Base-by-base conservation (phyloP, 2,888 invertebrate species). In the Panopea generosa region DNA sequence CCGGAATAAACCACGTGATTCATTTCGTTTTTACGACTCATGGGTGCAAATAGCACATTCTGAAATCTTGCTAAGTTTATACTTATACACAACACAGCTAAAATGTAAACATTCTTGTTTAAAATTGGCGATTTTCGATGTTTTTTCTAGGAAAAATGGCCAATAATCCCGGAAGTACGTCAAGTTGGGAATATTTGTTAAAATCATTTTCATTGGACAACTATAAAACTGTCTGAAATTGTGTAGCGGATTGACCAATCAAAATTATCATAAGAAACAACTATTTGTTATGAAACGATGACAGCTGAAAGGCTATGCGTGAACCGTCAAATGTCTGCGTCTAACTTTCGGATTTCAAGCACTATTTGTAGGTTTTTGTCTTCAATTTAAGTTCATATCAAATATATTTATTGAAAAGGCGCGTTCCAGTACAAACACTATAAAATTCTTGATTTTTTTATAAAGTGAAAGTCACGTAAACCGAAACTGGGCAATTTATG, bases 1-100 rank as follows among this genome's bases (percentile, higher is more conserved):
- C 98, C 98, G 93, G 88, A 86, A 79, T 88, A 87, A 45, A 89
- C 87, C 29, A 89, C 87, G 75, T 86, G 84, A 60, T 86, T 86
- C 84, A 88, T 87, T 52, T 79, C 77, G 56, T 65, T 71, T 72
- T 72, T 80, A 18, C 55, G 68, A 49, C 45, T 67, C 76, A 57
- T 70, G 40, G 52, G 49, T 59, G 40, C 47, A 57, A 18, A 4
- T 52, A 33, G 27, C 22, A 45, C 55, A 55, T 47, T 22, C 29
- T 55, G 3, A 45, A 20, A 4, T 18, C 16, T 4, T 20, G 6
- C 16, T 9, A 18, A 45, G 20, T 45, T 45, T 45, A n/a, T 45
- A 4, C 6, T 4, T 45, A 45, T 4, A 18, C n/a, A 6, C 4
- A 16, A 9, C n/a, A 45, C 45, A 6, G 6, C 16, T 45, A 45